Conservation (phyloP, 2,888 invertebrate species). For the Halocaridina rubra region DNA sequence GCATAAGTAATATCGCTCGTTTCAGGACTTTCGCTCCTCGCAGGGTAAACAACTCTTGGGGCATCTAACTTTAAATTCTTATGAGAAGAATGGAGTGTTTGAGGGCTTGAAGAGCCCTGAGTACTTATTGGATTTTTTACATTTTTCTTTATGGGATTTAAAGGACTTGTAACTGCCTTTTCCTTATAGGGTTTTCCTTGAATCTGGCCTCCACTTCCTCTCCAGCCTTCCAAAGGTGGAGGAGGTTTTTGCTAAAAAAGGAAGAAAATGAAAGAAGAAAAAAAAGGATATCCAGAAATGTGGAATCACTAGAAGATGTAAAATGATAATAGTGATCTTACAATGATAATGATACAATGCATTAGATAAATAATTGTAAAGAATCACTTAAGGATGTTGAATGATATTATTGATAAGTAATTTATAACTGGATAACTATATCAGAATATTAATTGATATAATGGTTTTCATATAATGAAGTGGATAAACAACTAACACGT, state of each 20-base stretch:
- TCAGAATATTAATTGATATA: too few relatives aligned
- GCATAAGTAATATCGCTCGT: conserved; percentile 29
- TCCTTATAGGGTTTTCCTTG: not conserved
- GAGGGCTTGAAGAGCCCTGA: conserved; percentile 12
- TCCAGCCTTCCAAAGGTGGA: conserved; percentile 7
- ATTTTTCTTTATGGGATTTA: not conserved
- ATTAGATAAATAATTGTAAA: not conserved
- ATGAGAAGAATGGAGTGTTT: not conserved
- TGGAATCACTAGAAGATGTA: not conserved
- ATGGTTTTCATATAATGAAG: too few relatives aligned
- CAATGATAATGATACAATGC: not conserved
- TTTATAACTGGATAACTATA: too few relatives aligned
- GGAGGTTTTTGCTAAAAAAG: conserved; percentile 21
- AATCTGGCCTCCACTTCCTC: conserved; percentile 12
- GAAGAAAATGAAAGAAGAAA: conserved; percentile 23
- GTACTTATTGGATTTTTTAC: not conserved
- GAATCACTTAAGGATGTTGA: too few relatives aligned
- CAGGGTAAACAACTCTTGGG: not conserved
- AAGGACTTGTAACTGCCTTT: not conserved
- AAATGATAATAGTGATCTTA: not conserved
- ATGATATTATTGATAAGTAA: too few relatives aligned
- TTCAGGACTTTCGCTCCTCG: conserved; percentile 9
- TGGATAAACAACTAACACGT: too few relatives aligned
- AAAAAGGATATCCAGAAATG: conserved; percentile 16
- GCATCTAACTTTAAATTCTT: not conserved